These are phyloP conservation scores for Oxycera nigricornis DNA, from an alignment of 2,888 invertebrate species.

Conservation along the genomic window DNA sequence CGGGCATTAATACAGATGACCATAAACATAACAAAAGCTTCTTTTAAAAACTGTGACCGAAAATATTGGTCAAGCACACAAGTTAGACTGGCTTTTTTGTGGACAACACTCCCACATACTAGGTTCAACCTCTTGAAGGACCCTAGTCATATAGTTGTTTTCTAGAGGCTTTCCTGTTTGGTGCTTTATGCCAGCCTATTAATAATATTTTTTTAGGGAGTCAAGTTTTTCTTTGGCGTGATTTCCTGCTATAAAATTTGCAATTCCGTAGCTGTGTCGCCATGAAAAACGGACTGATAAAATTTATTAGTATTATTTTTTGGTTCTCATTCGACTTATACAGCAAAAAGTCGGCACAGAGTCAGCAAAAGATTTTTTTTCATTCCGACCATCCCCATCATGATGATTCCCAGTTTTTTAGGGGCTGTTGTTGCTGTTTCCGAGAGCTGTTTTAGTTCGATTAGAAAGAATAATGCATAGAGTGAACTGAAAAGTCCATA, in stretches of 20 bases:
- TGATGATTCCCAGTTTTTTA: not conserved
- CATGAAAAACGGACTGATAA: slow-evolving; percentile 36
- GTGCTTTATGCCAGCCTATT: not conserved
- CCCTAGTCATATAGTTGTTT: not conserved
- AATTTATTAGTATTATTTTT: slow-evolving; percentile 19
- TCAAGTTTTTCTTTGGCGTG: slow-evolving; percentile 23
- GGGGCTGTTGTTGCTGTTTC: not conserved
- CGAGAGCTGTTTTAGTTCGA: not conserved
- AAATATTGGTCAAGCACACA: not conserved
- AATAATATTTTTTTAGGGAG: not conserved
- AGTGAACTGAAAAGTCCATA: not conserved
- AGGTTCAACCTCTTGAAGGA: not conserved
- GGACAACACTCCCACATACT: not conserved
- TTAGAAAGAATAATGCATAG: not conserved
- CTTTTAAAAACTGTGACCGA: not conserved
- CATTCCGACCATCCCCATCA: not conserved
- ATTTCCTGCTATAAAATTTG: slow-evolving; percentile 30
- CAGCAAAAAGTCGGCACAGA: not conserved
- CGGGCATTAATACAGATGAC: slow-evolving; percentile 16
- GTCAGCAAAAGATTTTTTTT: not conserved
- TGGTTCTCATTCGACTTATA: not conserved
- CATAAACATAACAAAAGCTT: slow-evolving; percentile 18
- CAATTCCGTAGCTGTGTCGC: slow-evolving; percentile 34
- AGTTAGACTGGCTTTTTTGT: not conserved
- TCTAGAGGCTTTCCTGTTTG: not conserved